These are phyloP conservation scores for Neuroscelio doddi DNA, from an alignment of 2,888 invertebrate species.

Conservation along the genomic window DNA sequence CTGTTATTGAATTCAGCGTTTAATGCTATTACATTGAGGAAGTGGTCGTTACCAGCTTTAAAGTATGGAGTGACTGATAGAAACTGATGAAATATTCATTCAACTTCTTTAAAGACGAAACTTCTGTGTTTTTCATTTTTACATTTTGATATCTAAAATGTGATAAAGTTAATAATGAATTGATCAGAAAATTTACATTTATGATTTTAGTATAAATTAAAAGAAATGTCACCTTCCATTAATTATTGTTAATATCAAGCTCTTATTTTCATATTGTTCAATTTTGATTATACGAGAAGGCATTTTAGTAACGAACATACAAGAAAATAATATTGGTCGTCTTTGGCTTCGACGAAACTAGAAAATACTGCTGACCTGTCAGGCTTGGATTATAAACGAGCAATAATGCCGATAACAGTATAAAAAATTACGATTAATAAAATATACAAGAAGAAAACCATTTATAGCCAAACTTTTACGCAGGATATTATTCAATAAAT, in stretches of 20 bases:
- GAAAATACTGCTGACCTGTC: constrained; percentile 22
- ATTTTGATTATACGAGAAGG: neutral
- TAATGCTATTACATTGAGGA: constrained; percentile 12
- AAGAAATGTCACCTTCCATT: neutral
- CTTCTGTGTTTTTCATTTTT: neutral
- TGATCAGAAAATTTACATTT: too few relatives aligned
- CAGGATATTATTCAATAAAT: too few relatives aligned
- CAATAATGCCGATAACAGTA: constrained; percentile 26
- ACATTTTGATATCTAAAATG: too few relatives aligned
- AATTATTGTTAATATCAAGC: neutral
- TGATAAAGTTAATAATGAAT: too few relatives aligned
- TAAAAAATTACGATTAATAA: constrained; percentile 16
- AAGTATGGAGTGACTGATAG: constrained; percentile 8
- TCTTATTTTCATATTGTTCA: constrained; percentile 1
- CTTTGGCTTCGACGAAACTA: constrained; percentile 10
- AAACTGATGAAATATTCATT: constrained; percentile 15
- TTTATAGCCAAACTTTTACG: neutral
- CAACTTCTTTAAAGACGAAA: neutral
- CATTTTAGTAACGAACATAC: constrained; percentile 2
- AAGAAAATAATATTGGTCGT: constrained; percentile 29
- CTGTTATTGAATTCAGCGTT: constrained; percentile 14
- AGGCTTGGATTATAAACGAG: constrained; percentile 21
- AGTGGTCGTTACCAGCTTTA: neutral
- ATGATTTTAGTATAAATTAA: neutral
- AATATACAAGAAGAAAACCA: constrained; percentile 1